phyloP scores from a whole-genome alignment of 2,113 vertebrate species.

The Rhodinocichla rosea region DNA sequence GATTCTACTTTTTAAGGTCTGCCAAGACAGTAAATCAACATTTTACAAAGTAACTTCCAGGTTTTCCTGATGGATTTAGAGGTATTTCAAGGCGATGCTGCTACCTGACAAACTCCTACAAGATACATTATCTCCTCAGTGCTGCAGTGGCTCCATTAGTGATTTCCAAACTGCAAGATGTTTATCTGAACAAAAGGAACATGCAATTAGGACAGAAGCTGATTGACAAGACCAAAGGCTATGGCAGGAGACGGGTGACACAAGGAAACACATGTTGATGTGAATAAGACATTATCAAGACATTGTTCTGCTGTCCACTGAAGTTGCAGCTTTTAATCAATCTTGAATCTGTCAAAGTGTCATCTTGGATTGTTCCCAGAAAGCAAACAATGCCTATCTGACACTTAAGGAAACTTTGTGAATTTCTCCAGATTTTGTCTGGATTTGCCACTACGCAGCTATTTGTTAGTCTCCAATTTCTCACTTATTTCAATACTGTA shows the following conservation, averaged over 20 bases:
- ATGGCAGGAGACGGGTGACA: background rate
- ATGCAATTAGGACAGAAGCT: background rate
- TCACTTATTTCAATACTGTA: background rate
- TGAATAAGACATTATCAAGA: background rate
- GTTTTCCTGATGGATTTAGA: background rate
- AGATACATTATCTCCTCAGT: background rate
- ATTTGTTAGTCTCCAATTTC: background rate
- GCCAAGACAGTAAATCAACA: background rate
- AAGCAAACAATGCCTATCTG: background rate
- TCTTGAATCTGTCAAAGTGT: background rate
- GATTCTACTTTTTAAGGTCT: background rate
- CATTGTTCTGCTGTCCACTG: background rate
- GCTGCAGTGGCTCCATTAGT: background rate
- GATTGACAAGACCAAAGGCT: background rate
- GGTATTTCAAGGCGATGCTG: background rate
- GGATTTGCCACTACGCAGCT: background rate
- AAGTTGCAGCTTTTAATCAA: background rate
- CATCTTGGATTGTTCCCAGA: background rate
- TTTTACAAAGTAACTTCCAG: background rate
- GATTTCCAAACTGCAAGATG: background rate
- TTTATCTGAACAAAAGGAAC: background rate
- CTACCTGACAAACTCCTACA: background rate
- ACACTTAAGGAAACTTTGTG: background rate
- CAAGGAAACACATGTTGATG: background rate
- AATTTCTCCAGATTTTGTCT: background rate